Evolutionary conservation across 2,888 invertebrate genomes (phyloP).

Genomic region (Tubulanus polymorphus): DNA sequence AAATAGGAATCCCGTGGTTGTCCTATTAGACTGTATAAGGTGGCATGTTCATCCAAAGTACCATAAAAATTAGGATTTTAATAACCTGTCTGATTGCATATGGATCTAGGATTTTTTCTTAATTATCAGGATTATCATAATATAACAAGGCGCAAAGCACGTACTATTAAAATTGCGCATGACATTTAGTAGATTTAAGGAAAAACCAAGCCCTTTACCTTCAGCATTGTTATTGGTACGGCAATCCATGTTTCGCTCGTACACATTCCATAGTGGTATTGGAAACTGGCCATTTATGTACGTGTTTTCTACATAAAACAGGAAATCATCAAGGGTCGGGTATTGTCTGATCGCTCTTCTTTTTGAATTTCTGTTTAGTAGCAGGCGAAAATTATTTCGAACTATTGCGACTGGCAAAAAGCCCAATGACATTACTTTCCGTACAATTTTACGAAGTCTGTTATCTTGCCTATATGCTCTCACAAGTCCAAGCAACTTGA

Average conservation of each 20-base stretch:
- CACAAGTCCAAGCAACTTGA: constrained; percentile 1
- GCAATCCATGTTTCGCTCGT: constrained; percentile 1
- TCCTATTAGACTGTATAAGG: too few species aligned
- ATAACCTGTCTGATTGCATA: too few species aligned
- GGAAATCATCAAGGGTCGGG: constrained; percentile 1
- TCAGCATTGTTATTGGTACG: constrained; percentile 5
- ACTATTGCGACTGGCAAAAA: constrained; percentile 1
- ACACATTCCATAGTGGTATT: constrained; percentile 4
- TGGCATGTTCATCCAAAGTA: too few species aligned
- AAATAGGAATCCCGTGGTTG: too few species aligned
- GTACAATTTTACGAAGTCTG: background rate
- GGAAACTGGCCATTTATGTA: constrained; percentile 3
- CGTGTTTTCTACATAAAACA: background rate
- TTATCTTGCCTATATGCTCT: background rate
- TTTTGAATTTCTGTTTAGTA: background rate
- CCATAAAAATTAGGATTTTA: too few species aligned
- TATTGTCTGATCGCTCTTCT: background rate
- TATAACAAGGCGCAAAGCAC: too few species aligned
- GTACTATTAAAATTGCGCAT: too few species aligned
- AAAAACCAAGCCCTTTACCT: too few species aligned
- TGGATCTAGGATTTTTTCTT: too few species aligned
- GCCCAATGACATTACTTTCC: constrained; percentile 2
- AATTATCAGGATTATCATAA: too few species aligned
- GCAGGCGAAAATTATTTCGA: background rate
- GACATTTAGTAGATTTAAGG: too few species aligned